Evolutionary conservation across 2,888 invertebrate genomes (phyloP).

Genomic region (Volucella bombylans): DNA sequence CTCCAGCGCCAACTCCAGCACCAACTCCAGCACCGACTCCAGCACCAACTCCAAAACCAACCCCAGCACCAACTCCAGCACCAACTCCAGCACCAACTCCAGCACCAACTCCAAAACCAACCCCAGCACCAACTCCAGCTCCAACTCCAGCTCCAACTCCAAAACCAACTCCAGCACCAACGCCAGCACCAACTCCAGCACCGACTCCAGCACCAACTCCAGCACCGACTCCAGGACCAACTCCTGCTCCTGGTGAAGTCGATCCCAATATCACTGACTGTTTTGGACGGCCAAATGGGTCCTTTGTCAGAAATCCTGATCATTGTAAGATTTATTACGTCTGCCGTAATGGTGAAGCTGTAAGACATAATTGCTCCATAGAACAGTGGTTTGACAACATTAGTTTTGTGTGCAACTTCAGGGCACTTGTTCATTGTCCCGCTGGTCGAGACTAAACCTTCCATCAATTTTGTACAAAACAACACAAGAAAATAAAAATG

Average conservation of each 20-base stretch:
- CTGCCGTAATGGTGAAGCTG: conserved; percentile 54
- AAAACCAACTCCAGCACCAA: too few species aligned
- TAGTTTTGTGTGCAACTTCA: conserved; percentile 65
- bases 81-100: background rate
- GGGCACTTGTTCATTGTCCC: conserved; percentile 34
- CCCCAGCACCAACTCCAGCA: background rate
- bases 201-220: too few species aligned
- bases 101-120: too few species aligned
- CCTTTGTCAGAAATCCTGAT: conserved; percentile 27
- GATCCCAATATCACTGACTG: conserved; percentile 37
- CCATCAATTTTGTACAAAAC: background rate
- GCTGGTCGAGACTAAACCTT: conserved; percentile 24
- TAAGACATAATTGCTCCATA: conserved; percentile 56
- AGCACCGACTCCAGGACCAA: background rate
- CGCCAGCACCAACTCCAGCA: too few species aligned
- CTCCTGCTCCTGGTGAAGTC: conserved; percentile 32
- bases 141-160: too few species aligned
- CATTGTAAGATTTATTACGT: conserved; percentile 66
- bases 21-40: too few species aligned
- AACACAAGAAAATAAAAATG: too few species aligned
- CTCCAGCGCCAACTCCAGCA: too few species aligned
- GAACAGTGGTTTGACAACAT: conserved; percentile 70
- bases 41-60: background rate
- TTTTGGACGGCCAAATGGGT: conserved; percentile 26
- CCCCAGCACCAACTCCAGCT: too few species aligned